Conservation (phyloP, 2,797 vertebrate genomes). For the Spinus olivaceus region DNA sequence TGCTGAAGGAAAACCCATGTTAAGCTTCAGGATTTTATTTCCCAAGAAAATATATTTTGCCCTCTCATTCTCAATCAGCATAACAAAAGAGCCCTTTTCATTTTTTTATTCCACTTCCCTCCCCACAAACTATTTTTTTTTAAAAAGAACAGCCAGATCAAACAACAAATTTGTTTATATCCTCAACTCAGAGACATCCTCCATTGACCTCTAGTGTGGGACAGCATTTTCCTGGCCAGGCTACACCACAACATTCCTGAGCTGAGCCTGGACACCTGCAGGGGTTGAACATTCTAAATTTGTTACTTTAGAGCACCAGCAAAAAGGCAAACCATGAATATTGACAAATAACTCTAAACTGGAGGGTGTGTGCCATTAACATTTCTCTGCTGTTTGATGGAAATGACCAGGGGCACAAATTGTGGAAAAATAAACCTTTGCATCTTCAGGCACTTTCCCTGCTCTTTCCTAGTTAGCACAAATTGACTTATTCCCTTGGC, state of each 20-base stretch:
- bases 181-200: not conserved
- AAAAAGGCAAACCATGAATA: not conserved
- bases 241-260: not conserved
- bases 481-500: not conserved
- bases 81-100: fast-evolving
- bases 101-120: not conserved
- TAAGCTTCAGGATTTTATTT: not conserved
- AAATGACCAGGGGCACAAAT: not conserved
- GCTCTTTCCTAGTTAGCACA: not conserved
- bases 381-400: not conserved
- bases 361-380: not conserved
- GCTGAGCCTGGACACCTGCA: not conserved
- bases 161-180: not conserved
- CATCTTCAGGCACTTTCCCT: not conserved
- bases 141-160: not conserved
- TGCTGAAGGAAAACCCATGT: not conserved
- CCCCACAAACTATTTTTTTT: not conserved
- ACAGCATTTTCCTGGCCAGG: not conserved
- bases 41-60: not conserved
- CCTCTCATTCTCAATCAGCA: not conserved
- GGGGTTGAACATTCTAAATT: not conserved
- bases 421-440: not conserved
- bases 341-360: not conserved
- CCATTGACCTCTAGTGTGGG: not conserved
- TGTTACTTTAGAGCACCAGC: not conserved